phyloP scores from a whole-genome alignment of 2,797 vertebrate species.

The Chelmon rostratus region DNA sequence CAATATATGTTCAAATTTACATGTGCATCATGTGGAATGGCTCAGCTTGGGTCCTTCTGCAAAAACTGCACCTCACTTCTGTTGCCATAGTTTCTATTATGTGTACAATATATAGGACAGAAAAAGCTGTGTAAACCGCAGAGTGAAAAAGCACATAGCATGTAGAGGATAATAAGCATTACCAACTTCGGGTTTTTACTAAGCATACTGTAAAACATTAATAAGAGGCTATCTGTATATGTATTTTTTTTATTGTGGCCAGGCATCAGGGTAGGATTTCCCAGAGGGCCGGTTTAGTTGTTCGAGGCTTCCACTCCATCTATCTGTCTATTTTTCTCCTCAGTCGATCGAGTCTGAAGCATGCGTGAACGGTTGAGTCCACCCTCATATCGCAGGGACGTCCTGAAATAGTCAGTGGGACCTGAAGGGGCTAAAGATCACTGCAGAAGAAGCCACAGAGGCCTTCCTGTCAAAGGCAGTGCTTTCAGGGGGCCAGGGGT shows the following conservation, averaged over 20 bases:
- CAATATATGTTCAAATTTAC: conserved; percentile 74
- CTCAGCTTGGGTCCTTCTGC: conserved; percentile 70
- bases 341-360: conserved; percentile 66
- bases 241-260: conserved; percentile 24
- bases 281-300: conserved; percentile 60
- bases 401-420: conserved; percentile 82
- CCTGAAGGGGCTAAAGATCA: conserved; percentile 84
- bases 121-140: conserved; percentile 40
- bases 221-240: conserved; percentile 38
- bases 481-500: conserved; percentile 79
- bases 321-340: conserved; percentile 67
- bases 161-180: conserved; percentile 21
- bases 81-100: conserved; percentile 81
- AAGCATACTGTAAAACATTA: conserved; percentile 48
- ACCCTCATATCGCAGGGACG: conserved; percentile 77
- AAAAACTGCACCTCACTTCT: conserved; percentile 63
- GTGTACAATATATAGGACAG: conserved; percentile 47
- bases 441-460: conserved; percentile 81
- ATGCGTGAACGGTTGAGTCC: conserved; percentile 71
- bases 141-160: conserved; percentile 35
- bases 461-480: conserved; percentile 82
- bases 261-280: conserved; percentile 60
- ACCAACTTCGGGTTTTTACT: conserved; percentile 35
- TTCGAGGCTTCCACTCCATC: conserved; percentile 58
- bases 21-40: conserved; percentile 72